Evolutionary conservation across 2,888 invertebrate species (phyloP).

Genomic region (Cheilosia variabilis): DNA sequence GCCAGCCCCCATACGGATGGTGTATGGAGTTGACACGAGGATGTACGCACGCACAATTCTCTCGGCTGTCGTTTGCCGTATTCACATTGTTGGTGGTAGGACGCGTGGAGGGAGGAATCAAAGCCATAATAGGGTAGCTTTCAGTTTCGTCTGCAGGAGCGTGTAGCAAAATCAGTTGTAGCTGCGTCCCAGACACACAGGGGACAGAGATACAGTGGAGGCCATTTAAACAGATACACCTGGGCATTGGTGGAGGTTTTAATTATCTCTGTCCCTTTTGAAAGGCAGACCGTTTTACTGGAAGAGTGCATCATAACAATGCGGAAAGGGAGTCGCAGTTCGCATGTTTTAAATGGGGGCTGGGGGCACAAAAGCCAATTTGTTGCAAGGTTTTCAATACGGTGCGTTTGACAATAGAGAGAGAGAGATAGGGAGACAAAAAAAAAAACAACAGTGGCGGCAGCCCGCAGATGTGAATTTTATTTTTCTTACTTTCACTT

Average conservation of each 20-base stretch:
- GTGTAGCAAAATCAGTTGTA: slow-evolving; percentile 47
- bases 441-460: no score
- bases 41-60: slow-evolving; percentile 43
- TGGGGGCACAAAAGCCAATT: neutral
- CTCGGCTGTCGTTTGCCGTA: slow-evolving; percentile 9
- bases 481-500: no score
- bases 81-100: neutral
- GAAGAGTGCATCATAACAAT: slow-evolving; percentile 6
- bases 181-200: slow-evolving; percentile 34
- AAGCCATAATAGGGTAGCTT: slow-evolving; percentile 44
- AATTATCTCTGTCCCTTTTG: neutral
- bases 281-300: neutral
- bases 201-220: slow-evolving; percentile 34
- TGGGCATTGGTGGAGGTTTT: slow-evolving; percentile 11
- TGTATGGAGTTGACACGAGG: neutral
- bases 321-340: neutral
- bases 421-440: no score
- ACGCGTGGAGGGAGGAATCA: neutral
- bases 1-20: neutral
- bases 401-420: no score
- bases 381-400: no score
- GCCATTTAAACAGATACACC: slow-evolving; percentile 24
- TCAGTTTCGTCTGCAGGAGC: slow-evolving; percentile 31
- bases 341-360: neutral
- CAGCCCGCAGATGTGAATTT: no score